phyloP scores from a whole-genome alignment of 2,113 vertebrate species.

The Plestiodon gilberti region DNA sequence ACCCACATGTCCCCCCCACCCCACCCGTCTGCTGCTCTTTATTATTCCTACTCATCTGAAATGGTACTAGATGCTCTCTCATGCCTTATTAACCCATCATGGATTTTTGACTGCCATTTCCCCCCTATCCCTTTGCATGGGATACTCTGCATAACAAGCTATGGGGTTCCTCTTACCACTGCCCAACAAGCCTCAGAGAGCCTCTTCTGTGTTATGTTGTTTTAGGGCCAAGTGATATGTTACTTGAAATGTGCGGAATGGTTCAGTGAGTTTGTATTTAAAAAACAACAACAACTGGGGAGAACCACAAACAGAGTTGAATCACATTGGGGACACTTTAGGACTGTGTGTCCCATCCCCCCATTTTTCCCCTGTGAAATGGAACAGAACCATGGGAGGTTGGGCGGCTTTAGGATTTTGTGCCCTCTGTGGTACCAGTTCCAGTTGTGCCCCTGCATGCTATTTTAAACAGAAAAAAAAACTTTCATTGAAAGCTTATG shows the following conservation, averaged over 20 bases:
- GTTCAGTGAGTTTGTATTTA: no score
- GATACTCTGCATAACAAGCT: constrained; percentile 10
- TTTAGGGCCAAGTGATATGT: background rate
- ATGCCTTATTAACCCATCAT: constrained; percentile 16
- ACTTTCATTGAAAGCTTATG: no score
- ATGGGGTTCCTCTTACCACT: background rate
- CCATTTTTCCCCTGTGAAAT: no score
- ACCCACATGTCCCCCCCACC: constrained; percentile 28
- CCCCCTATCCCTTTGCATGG: constrained; percentile 22
- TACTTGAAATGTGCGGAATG: background rate
- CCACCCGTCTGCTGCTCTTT: constrained; percentile 29
- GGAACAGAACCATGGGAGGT: no score
- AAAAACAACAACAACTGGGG: no score
- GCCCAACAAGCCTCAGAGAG: background rate
- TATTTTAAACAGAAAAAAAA: no score
- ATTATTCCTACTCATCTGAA: constrained; percentile 38
- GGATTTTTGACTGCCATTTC: constrained; percentile 25
- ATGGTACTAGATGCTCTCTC: constrained; percentile 30
- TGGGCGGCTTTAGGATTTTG: no score
- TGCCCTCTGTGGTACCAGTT: no score
- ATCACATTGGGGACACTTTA: no score
- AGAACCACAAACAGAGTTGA: no score
- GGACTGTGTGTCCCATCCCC: no score
- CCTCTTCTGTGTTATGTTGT: background rate
- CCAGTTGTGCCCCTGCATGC: no score